Percentiles rank a stretch among this genome's conserved stretches.
Evolutionary conservation across 2,113 vertebrate genomes (phyloP).

Genomic region (Procavia capensis): DNA sequence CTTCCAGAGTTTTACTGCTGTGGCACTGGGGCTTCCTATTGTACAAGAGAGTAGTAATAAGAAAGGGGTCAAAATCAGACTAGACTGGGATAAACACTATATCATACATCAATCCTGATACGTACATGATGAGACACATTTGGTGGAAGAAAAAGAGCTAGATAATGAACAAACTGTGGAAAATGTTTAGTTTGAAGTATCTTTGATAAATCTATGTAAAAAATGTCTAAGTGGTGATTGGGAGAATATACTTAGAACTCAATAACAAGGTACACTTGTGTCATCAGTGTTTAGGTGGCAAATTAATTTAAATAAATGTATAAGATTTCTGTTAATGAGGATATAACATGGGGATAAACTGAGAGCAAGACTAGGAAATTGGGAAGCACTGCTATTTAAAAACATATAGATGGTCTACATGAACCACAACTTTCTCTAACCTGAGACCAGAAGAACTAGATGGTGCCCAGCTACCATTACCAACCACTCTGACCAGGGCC

Average conservation of each 20-base stretch:
- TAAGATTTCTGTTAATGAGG: not conserved
- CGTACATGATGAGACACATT: not conserved
- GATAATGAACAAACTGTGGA: not conserved
- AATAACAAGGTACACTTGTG: not conserved
- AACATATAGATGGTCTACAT: not conserved
- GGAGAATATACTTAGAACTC: not conserved
- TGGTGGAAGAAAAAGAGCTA: not conserved
- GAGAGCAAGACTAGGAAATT: not conserved
- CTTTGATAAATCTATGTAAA: not conserved
- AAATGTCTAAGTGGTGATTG: not conserved
- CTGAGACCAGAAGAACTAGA: too few relatives aligned
- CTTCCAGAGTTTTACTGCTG: too few relatives aligned
- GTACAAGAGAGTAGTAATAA: not conserved
- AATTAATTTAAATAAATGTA: not conserved
- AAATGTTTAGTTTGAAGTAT: not conserved
- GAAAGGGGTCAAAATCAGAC: not conserved
- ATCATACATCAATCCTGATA: not conserved
- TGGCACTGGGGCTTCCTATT: too few relatives aligned
- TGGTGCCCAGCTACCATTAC: too few relatives aligned
- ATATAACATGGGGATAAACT: not conserved
- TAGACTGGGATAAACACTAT: not conserved
- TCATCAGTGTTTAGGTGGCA: not conserved
- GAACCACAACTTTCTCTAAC: too few relatives aligned
- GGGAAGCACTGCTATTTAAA: not conserved
- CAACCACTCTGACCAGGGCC: too few relatives aligned